Evolutionary conservation across 2,113 vertebrate species (phyloP).

Genomic region (Felis catus): DNA sequence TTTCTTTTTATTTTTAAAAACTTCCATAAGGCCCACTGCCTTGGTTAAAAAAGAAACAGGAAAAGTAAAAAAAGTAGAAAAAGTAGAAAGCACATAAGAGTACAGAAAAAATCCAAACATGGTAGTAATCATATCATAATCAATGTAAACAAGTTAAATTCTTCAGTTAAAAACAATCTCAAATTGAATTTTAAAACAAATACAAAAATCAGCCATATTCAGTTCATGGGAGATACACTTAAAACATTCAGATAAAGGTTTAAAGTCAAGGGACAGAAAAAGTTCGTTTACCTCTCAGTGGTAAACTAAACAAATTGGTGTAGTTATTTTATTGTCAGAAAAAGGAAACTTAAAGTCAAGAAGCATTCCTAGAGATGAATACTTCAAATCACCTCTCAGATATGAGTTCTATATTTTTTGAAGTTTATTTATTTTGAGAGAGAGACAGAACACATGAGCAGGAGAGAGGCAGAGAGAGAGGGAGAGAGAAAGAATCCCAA

Average conservation of each 20-base stretch:
- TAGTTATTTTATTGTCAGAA: conserved; percentile 26
- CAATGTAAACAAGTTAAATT: background rate
- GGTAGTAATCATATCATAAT: background rate
- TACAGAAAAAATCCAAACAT: background rate
- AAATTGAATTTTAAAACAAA: background rate
- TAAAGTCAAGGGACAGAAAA: background rate
- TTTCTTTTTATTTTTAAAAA: background rate
- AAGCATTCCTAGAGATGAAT: background rate
- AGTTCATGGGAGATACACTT: background rate
- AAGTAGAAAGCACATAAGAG: background rate
- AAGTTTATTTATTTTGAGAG: background rate
- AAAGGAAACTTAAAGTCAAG: conserved; percentile 4
- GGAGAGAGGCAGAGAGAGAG: too few species aligned
- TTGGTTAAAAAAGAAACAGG: background rate
- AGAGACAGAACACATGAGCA: too few species aligned
- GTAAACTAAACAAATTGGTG: background rate
- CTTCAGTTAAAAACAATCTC: background rate
- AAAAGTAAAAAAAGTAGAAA: background rate
- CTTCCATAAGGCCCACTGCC: background rate
- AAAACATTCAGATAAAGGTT: background rate
- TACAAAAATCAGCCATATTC: background rate
- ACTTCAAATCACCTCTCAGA: background rate
- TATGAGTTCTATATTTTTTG: background rate
- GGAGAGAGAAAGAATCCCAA: too few species aligned
- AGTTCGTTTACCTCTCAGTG: background rate